Base-by-base conservation (phyloP, 2,888 invertebrate genomes). In the Torymus aiolomorphi region DNA sequence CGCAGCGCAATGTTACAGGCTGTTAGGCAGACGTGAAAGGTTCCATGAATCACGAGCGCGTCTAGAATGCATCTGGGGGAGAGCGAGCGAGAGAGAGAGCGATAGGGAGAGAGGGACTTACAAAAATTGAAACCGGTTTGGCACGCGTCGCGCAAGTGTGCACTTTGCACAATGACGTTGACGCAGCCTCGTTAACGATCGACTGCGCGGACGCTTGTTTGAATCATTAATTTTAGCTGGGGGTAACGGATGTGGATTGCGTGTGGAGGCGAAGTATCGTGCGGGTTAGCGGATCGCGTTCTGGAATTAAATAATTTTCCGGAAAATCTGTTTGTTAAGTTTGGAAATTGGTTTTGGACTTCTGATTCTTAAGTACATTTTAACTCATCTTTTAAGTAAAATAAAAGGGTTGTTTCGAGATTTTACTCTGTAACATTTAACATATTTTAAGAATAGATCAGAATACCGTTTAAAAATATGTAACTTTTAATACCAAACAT, bases 1-100 rank as follows among this genome's bases (percentile, higher is more conserved):
- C 18, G 87, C 86, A 86, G 84, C 83, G 86, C 86, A 89, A 89
- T 89, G 88, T 88, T 87, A 89, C 89, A 88, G 88, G 85, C 85
- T 85, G 88, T 89, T 89, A 87, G 87, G 85, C 86, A 87, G 84
- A 85, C 82, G 82, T 86, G 84, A 85, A 84, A 86, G 86, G 84
- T 83, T 82, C 81, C 86, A 87, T 88, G 88, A 88, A 88, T 89
- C 88, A 88, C 87, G 78, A 59, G 51, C 63, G n/a, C 82, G 81
- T 79, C 77, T 74, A 75, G 63, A 83, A 79, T 83, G 66, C 71
- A 83, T 62, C 80, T 42, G 42, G 42, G 79, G 80, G 80, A 78
- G 72, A 82, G 83, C 73, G 8, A 54, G 24, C 1, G 4, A 61
- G 20, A 54, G 24, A 54, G 20, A 54, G 65, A 10, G 20, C 62